phyloP scores from a whole-genome alignment of 64 coral and sea anemone species.

The Orbicella faveolata region DNA sequence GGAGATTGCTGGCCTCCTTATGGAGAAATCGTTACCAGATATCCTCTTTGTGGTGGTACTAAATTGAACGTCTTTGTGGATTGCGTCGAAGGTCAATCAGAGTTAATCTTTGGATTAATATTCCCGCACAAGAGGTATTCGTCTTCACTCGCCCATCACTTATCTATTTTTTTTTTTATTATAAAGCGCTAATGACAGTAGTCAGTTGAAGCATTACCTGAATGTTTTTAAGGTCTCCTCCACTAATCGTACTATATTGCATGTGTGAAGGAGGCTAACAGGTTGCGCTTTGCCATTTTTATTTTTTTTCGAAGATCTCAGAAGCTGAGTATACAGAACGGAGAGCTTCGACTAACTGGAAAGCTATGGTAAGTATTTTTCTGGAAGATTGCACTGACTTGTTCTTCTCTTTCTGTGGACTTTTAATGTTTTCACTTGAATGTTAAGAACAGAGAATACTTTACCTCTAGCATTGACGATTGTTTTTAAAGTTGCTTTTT shows the following conservation, averaged over 20 bases:
- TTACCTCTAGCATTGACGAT: no score
- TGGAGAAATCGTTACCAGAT: background rate
- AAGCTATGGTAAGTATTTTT: constrained; percentile 21
- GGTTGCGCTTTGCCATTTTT: background rate
- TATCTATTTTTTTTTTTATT: background rate
- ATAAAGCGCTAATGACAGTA: no score
- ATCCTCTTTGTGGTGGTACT: background rate
- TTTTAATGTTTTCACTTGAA: no score
- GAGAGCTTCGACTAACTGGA: background rate
- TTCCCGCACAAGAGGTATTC: background rate
- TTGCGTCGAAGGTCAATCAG: background rate
- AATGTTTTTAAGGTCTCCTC: no score
- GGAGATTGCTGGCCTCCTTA: background rate
- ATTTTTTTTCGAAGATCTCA: background rate
- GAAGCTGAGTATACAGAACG: background rate
- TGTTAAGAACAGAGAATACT: no score
- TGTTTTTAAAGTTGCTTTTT: no score
- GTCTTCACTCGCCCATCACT: background rate
- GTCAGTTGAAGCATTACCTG: no score
- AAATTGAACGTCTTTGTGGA: background rate
- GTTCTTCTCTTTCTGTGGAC: no score
- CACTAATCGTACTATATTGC: no score
- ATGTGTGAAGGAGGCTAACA: no score
- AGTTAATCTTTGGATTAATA: background rate
- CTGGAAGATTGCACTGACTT: no score